These are phyloP conservation scores for Philypnodon macrostomus DNA, from an alignment of 2,797 vertebrate species.

Conservation along the genomic window DNA sequence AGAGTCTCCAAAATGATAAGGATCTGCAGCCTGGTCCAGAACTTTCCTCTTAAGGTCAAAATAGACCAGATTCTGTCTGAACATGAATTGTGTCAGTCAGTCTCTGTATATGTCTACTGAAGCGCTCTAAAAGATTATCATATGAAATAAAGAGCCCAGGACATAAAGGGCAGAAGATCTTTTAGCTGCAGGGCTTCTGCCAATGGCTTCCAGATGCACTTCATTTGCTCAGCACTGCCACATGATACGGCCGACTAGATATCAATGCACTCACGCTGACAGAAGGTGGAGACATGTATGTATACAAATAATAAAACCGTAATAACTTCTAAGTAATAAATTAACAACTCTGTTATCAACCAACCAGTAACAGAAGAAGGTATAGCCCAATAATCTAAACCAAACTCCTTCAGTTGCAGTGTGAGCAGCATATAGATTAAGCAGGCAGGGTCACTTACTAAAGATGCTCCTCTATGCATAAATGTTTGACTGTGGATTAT, in stretches of 20 bases:
- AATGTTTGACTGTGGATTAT: too few species aligned
- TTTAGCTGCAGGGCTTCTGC: constrained; percentile 76
- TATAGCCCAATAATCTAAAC: too few species aligned
- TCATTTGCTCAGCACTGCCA: constrained; percentile 78
- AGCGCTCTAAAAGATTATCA: constrained; percentile 32
- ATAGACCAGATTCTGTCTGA: constrained; percentile 64
- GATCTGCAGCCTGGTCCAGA: constrained; percentile 69
- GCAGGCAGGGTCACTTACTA: too few species aligned
- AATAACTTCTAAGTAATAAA: too few species aligned
- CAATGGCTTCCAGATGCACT: constrained; percentile 92
- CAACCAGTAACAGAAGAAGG: too few species aligned
- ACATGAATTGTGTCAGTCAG: constrained; percentile 41
- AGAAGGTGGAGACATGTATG: constrained; percentile 3
- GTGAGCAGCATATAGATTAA: too few species aligned
- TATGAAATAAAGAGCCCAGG: constrained; percentile 42
- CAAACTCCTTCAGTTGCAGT: too few species aligned
- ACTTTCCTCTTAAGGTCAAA: constrained; percentile 69
- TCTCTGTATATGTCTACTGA: constrained; percentile 36
- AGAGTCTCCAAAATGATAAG: constrained; percentile 67
- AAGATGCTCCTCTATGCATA: too few species aligned
- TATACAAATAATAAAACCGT: constrained; percentile 2
- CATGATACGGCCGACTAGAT: constrained; percentile 50
- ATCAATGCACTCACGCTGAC: constrained; percentile 31
- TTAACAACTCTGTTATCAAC: too few species aligned
- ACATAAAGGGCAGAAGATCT: constrained; percentile 81